Percentiles rank a stretch among this genome's conserved stretches.
Evolutionary conservation across 2,797 vertebrate species (phyloP).

Genomic region (Sebastes umbrosus): DNA sequence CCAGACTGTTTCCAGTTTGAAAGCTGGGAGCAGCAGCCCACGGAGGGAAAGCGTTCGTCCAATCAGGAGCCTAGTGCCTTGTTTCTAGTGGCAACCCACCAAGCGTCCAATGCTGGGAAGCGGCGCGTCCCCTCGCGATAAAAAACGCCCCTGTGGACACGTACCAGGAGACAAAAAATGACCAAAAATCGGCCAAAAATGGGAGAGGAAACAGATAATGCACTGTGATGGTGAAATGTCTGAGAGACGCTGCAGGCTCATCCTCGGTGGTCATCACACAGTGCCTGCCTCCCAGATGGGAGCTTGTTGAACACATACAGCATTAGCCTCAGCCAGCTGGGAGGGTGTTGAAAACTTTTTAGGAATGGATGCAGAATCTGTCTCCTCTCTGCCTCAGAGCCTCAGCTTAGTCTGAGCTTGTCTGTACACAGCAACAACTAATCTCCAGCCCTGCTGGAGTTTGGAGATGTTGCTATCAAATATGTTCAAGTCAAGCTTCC

Average conservation of each 20-base stretch:
- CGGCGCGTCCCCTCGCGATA: too few species aligned
- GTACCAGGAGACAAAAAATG: neutral
- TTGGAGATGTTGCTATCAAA: neutral
- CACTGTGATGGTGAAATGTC: neutral
- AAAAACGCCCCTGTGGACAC: too few species aligned
- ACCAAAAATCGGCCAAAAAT: neutral
- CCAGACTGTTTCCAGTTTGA: too few species aligned
- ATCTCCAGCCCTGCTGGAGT: slow-evolving; percentile 10
- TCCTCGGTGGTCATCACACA: neutral
- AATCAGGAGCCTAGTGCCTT: too few species aligned
- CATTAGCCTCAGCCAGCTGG: slow-evolving; percentile 12
- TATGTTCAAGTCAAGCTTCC: neutral
- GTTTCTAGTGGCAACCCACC: too few species aligned
- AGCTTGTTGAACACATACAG: neutral
- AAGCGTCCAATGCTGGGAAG: too few species aligned
- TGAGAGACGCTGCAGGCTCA: neutral
- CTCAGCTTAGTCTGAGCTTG: neutral
- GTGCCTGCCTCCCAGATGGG: slow-evolving; percentile 6
- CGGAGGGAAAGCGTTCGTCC: too few species aligned
- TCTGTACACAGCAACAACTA: neutral
- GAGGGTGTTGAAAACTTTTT: slow-evolving; percentile 17
- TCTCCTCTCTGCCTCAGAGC: neutral
- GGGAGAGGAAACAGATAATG: neutral
- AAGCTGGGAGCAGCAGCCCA: too few species aligned
- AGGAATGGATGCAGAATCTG: slow-evolving; percentile 18